phyloP scores from a whole-genome alignment of 2,113 vertebrate species.

The Cathartes aura region DNA sequence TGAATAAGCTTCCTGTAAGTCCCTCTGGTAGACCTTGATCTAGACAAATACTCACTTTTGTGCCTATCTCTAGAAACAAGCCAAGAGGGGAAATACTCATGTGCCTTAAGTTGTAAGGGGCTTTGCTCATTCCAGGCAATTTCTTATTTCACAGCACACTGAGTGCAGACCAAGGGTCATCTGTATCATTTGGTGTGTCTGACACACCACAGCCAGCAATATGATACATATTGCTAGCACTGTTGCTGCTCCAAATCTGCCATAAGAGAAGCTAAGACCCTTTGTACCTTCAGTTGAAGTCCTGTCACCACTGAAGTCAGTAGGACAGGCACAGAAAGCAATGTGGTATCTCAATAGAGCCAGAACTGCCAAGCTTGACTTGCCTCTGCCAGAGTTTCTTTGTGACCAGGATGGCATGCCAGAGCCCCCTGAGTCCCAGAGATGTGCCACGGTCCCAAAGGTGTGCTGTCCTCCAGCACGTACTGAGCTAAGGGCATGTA shows the following conservation, averaged over 20 bases:
- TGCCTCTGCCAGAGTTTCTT: not conserved
- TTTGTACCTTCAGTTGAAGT: accelerated
- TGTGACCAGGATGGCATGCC: not conserved
- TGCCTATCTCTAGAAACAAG: not conserved
- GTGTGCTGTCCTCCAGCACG: not conserved
- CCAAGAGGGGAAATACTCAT: not conserved
- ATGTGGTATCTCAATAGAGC: not conserved
- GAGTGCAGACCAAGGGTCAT: not conserved
- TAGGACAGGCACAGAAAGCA: not conserved
- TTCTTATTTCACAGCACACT: not conserved
- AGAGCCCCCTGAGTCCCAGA: not conserved
- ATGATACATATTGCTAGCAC: not conserved
- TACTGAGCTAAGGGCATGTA: not conserved
- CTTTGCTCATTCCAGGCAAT: not conserved
- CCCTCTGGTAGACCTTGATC: not conserved
- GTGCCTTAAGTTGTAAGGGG: not conserved
- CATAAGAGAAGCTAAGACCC: not conserved
- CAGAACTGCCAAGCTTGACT: not conserved
- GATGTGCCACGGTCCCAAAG: not conserved
- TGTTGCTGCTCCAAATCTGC: not conserved
- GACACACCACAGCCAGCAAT: not conserved
- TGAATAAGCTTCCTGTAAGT: not conserved
- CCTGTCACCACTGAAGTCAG: not conserved
- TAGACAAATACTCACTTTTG: not conserved
- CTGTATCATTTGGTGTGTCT: not conserved